Evolutionary conservation across 2,888 invertebrate species (phyloP).

Genomic region (Scaptomyza cyrtandrae): DNA sequence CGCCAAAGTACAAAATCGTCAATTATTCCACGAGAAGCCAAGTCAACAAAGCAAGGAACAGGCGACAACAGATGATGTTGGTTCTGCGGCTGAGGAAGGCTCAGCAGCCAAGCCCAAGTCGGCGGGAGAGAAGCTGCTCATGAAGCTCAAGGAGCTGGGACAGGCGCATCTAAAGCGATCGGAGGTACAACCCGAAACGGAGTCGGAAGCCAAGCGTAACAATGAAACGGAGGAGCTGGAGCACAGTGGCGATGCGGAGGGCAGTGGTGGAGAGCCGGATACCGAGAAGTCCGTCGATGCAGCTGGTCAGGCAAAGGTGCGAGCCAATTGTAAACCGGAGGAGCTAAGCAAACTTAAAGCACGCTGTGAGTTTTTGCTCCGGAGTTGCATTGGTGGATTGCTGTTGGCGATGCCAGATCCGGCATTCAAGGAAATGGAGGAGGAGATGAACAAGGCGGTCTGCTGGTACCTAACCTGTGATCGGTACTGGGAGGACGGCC

Average conservation of each 20-base stretch:
- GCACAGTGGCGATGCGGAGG: constrained; percentile 53
- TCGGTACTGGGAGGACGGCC: constrained; percentile 95
- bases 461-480: constrained; percentile 97
- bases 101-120: constrained; percentile 63
- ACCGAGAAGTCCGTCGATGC: constrained; percentile 28
- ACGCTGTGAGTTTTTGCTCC: constrained; percentile 90
- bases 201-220: constrained; percentile 39
- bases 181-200: not conserved
- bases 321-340: constrained; percentile 92
- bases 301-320: constrained; percentile 85
- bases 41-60: constrained; percentile 73
- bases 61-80: constrained; percentile 34
- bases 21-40: constrained; percentile 83
- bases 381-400: constrained; percentile 93
- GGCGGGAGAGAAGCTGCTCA: constrained; percentile 66
- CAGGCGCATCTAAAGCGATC: constrained; percentile 57
- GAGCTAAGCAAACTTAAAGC: constrained; percentile 90
- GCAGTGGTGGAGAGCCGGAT: constrained; percentile 47
- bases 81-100: constrained; percentile 49
- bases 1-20: constrained; percentile 84
- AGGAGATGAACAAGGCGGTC: constrained; percentile 94
- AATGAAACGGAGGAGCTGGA: constrained; percentile 57
- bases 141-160: constrained; percentile 68
- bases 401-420: constrained; percentile 91
- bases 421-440: constrained; percentile 94